A percentile compares a stretch with the other conserved stretches of the same genome.
phyloP scores from a whole-genome alignment of 2,797 vertebrate species.

The Pelobates cultripes region DNA sequence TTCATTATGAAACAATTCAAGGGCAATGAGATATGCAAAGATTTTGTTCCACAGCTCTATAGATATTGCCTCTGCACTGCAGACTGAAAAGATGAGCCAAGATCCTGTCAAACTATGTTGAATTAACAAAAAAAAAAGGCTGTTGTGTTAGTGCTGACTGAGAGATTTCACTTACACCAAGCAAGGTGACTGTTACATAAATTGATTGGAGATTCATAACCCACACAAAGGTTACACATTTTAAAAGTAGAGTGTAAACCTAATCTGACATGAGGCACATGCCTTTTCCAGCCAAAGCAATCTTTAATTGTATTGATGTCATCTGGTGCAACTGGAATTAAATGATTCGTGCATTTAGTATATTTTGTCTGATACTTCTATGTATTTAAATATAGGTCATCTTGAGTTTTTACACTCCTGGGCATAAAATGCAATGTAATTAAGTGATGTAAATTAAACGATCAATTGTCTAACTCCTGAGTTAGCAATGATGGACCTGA shows the following conservation, averaged over 20 bases:
- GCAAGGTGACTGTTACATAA: slow-evolving; percentile 58
- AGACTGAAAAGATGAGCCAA: slow-evolving; percentile 30
- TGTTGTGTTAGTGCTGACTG: slow-evolving; percentile 58
- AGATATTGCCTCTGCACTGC: slow-evolving; percentile 15
- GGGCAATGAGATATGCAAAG: slow-evolving; percentile 1
- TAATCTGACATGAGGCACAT: slow-evolving; percentile 61
- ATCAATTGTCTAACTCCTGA: too few relatives aligned
- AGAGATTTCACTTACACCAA: slow-evolving; percentile 54
- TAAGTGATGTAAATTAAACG: too few relatives aligned
- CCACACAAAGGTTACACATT: slow-evolving; percentile 66
- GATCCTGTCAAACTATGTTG: slow-evolving; percentile 40
- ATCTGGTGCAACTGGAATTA: neutral
- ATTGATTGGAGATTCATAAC: slow-evolving; percentile 57
- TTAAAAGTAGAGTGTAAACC: slow-evolving; percentile 46
- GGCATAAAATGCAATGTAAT: too few relatives aligned
- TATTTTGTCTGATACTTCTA: neutral
- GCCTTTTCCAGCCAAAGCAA: slow-evolving; percentile 49
- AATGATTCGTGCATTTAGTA: slow-evolving; percentile 2
- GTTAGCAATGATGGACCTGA: too few relatives aligned
- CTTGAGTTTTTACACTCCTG: too few relatives aligned
- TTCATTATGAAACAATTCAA: slow-evolving; percentile 35
- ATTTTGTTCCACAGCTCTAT: neutral
- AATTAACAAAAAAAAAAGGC: slow-evolving; percentile 56
- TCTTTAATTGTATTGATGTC: slow-evolving; percentile 16
- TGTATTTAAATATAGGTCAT: neutral